phyloP scores from a whole-genome alignment of 2,113 vertebrate genomes.

The Mormoops blainvillei region DNA sequence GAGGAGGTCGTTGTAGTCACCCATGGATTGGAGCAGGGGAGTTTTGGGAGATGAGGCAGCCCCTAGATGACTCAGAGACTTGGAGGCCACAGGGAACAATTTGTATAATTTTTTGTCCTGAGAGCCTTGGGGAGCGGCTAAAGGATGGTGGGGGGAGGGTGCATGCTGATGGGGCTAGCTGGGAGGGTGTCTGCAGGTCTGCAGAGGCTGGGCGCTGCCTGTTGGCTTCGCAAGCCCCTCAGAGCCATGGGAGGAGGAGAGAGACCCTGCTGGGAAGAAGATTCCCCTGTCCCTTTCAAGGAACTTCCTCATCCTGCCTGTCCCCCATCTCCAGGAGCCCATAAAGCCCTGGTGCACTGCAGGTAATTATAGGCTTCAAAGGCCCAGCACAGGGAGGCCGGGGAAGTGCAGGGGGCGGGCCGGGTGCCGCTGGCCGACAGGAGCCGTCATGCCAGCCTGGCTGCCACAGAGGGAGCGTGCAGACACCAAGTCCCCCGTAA shows the following conservation, averaged over 20 bases:
- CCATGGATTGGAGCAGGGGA: neutral
- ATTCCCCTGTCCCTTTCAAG: slow-evolving; percentile 20
- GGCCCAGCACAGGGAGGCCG: slow-evolving; percentile 10
- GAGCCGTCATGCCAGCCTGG: slow-evolving; percentile 26
- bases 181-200: neutral
- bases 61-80: neutral
- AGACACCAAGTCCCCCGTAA: slow-evolving; percentile 53
- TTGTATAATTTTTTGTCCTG: neutral
- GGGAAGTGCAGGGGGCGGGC: neutral
- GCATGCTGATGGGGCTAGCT: neutral
- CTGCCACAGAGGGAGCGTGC: neutral
- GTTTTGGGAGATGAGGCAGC: neutral
- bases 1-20: neutral
- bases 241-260: neutral
- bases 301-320: neutral
- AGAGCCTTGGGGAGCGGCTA: neutral
- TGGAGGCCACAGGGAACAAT: neutral
- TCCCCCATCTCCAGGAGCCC: neutral
- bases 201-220: neutral
- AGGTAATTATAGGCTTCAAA: slow-evolving; percentile 65
- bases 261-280: neutral
- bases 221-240: neutral
- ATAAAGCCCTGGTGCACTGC: slow-evolving; percentile 21
- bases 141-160: neutral
- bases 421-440: neutral